These are phyloP conservation scores for Ophiothrix spiculata DNA, from an alignment of 35 echinoderm and acorn worm genomes.

Conservation along the genomic window DNA sequence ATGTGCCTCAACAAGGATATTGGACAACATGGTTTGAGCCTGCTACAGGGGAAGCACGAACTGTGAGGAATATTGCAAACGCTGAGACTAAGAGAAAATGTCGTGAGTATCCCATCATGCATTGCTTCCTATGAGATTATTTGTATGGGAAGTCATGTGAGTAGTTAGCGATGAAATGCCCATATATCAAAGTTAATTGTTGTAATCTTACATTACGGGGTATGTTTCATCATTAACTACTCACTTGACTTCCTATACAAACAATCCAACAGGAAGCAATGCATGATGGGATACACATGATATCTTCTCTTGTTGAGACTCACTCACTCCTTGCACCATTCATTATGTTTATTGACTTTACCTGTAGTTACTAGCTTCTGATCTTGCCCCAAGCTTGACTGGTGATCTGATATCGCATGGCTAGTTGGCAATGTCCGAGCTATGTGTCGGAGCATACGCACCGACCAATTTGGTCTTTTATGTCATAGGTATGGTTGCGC, in stretches of 20 bases:
- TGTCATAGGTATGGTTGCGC: not conserved
- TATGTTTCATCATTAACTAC: too few species aligned
- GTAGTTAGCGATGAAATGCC: too few species aligned
- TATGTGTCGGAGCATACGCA: not conserved
- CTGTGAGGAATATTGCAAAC: not conserved
- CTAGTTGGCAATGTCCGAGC: not conserved
- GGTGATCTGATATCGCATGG: not conserved
- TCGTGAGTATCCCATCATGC: too few species aligned
- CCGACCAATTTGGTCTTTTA: not conserved
- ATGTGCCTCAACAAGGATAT: not conserved
- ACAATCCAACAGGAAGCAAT: too few species aligned
- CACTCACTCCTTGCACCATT: not conserved
- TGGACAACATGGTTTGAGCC: not conserved
- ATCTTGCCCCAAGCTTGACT: not conserved
- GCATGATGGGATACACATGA: too few species aligned
- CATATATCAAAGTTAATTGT: too few species aligned
- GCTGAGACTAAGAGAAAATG: too few species aligned
- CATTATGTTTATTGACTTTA: conserved; percentile 13
- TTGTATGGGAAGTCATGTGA: too few species aligned
- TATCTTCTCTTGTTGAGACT: too few species aligned
- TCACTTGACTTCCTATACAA: too few species aligned
- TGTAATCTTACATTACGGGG: too few species aligned
- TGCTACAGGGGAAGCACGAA: not conserved
- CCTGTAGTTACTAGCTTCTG: conserved; percentile 1
- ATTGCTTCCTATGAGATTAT: too few species aligned